Conservation (phyloP, 2,888 invertebrate genomes). For the Athrips mouffetella region DNA sequence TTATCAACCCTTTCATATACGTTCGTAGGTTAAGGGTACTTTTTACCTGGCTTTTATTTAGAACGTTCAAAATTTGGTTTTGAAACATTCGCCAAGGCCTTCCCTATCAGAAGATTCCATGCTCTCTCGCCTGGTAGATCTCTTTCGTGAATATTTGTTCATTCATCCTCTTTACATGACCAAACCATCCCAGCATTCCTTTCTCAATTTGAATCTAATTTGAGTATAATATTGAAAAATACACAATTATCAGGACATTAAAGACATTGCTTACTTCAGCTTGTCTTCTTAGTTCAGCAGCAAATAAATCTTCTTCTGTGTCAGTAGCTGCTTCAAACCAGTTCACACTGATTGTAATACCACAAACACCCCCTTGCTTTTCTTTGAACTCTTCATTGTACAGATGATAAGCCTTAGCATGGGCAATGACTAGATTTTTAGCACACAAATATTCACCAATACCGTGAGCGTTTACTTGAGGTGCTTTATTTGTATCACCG, state of each 20-base stretch:
- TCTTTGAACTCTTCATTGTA: slow-evolving; percentile 49
- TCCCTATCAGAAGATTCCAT: too few species aligned
- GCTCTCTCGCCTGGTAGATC: too few species aligned
- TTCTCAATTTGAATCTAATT: not conserved
- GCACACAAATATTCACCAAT: slow-evolving; percentile 66
- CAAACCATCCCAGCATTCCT: too few species aligned
- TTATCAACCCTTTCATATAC: too few species aligned
- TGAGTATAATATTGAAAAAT: not conserved
- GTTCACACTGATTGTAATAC: slow-evolving; percentile 36
- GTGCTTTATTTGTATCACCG: slow-evolving; percentile 41
- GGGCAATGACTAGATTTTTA: slow-evolving; percentile 68
- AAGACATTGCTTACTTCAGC: slow-evolving; percentile 32
- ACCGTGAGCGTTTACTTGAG: slow-evolving; percentile 49
- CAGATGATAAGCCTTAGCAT: slow-evolving; percentile 61
- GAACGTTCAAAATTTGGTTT: too few species aligned
- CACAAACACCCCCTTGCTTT: slow-evolving; percentile 34
- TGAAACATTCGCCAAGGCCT: too few species aligned
- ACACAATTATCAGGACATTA: not conserved
- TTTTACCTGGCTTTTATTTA: too few species aligned
- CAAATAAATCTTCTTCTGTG: slow-evolving; percentile 43
- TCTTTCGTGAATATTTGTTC: too few species aligned
- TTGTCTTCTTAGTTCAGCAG: slow-evolving; percentile 41
- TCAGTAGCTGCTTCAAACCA: slow-evolving; percentile 47
- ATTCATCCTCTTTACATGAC: too few species aligned
- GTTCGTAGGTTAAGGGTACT: too few species aligned